Evolutionary conservation across 1,140 invertebrate species (phyloP), one percentile per base, ranked within the genome.

Genomic region (Portunus trituberculatus): DNA sequence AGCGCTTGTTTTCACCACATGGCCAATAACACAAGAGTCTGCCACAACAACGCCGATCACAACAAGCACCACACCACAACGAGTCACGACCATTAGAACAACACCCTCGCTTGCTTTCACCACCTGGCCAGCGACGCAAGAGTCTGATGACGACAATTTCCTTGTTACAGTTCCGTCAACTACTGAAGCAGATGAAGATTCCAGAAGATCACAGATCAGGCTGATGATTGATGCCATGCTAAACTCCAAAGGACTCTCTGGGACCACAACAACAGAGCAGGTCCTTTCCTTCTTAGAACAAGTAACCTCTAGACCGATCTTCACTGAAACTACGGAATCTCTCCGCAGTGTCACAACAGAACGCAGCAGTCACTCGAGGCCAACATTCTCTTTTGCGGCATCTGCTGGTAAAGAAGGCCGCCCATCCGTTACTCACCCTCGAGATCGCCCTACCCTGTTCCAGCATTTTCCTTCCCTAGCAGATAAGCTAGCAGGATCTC

Each of bases 181-280:
- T 12, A 91, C 87, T 8, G 93, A 94, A 76, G 14, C 84, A 88
- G 28, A 39, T 20, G 39, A 59, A 1, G 46, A 67, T 48, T 92
- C 94, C 25, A 92, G 29, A 76, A 82, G 87, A 31, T 48, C 88
- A 12, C 59, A 88, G 28, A 93, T 95, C n/a, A 46, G 91, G 31
- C 83, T 87, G 91, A 95, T 67, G 84, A 95, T 95, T 28, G 94
- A 91, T 31, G 91, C 94, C 20, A 95, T 92, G 91, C 31, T 95
- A 20, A 89, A 48, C 28, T 45, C 83, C 4, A 88, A 46, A 14
- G 84, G 82, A 45, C 48, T 67, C n/a, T 31, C 76, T n/a, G 82
- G 29, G n/a, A 92, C n/a, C 45, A 92, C 94, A 28, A 95, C 94
- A 4, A 93, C 94, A 28, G 91, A 95, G 32, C 84, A 95, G 88